These are phyloP conservation scores for Dicranocentrus wangi DNA, from an alignment of 2,888 invertebrate species.

Conservation along the genomic window DNA sequence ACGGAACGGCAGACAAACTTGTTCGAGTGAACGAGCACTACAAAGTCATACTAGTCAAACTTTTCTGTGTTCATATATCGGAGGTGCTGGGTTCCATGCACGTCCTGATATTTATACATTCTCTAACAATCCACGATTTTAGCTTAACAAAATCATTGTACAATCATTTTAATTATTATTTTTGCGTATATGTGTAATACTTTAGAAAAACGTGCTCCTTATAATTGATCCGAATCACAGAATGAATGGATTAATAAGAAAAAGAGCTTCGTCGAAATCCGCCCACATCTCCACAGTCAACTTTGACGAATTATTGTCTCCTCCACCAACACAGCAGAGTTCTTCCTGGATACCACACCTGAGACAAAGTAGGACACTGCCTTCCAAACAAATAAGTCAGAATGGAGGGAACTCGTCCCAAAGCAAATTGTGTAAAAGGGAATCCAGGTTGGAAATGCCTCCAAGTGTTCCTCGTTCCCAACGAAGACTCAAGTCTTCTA, in stretches of 20 bases:
- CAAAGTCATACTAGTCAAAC: not conserved
- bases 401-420: not conserved
- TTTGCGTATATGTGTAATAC: not conserved
- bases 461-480: too few relatives aligned
- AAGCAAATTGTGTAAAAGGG: not conserved
- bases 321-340: not conserved
- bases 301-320: not conserved
- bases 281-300: not conserved
- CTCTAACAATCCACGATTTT: not conserved
- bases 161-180: not conserved
- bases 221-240: not conserved
- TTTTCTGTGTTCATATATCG: too few relatives aligned
- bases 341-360: not conserved
- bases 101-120: not conserved
- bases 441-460: too few relatives aligned
- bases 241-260: not conserved
- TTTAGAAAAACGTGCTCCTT: not conserved
- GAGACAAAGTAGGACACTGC: not conserved
- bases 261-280: not conserved
- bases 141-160: not conserved
- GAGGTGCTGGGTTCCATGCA: too few relatives aligned
- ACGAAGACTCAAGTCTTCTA: not conserved
- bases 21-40: not conserved
- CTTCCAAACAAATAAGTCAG: not conserved
- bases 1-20: not conserved